A percentile compares a stretch with the other conserved stretches of the same genome.
Evolutionary conservation across 2,888 invertebrate genomes (phyloP).

Genomic region (Esperia sulphurella): DNA sequence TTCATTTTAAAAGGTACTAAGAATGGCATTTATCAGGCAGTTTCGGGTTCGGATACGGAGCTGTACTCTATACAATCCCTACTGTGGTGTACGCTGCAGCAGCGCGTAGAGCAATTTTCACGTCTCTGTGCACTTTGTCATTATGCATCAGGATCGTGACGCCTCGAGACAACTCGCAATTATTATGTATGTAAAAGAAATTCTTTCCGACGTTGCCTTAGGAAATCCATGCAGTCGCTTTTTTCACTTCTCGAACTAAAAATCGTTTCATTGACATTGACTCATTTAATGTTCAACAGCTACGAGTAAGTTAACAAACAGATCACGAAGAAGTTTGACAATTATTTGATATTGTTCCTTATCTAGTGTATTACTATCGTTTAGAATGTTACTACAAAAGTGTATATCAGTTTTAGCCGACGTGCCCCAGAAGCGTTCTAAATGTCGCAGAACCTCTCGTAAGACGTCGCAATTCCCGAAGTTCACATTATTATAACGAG

Average conservation of each 20-base stretch:
- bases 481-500: constrained; percentile 80
- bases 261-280: too few species aligned
- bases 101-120: constrained; percentile 71
- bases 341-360: too few species aligned
- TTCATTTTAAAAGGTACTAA: too few species aligned
- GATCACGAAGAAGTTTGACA: too few species aligned
- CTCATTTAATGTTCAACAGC: too few species aligned
- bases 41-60: too few species aligned
- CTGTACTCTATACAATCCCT: neutral
- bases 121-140: constrained; percentile 77
- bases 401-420: neutral
- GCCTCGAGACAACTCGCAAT: constrained; percentile 77
- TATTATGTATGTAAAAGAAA: constrained; percentile 78
- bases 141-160: constrained; percentile 78
- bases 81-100: constrained; percentile 23
- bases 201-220: constrained; percentile 62
- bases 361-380: too few species aligned
- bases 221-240: constrained; percentile 37
- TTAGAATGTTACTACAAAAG: too few species aligned
- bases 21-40: too few species aligned
- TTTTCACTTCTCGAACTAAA: too few species aligned
- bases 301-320: too few species aligned
- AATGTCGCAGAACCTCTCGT: constrained; percentile 52
- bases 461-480: constrained; percentile 70
- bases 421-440: constrained; percentile 6